phyloP scores from a whole-genome alignment of 2,113 vertebrate genomes.

The Lepidiolamprologus cunningtoni region DNA sequence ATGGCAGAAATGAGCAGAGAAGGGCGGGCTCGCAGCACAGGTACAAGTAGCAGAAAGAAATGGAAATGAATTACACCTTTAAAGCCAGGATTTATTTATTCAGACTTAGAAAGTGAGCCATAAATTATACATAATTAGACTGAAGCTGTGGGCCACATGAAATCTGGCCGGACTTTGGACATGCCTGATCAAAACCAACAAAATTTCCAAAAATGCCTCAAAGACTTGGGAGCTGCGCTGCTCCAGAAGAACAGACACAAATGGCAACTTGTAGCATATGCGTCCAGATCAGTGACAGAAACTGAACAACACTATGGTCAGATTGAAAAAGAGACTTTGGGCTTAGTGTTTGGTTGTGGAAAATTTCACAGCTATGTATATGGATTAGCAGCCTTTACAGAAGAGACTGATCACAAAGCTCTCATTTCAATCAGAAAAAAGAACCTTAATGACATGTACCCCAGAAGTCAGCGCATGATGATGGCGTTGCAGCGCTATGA shows the following conservation, averaged over 20 bases:
- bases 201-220: background rate
- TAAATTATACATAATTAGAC: too few species aligned
- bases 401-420: background rate
- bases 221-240: background rate
- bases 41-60: too few species aligned
- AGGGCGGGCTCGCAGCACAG: too few species aligned
- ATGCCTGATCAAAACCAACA: background rate
- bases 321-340: background rate
- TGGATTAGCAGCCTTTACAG: background rate
- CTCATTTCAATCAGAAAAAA: background rate
- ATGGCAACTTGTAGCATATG: background rate
- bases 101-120: too few species aligned
- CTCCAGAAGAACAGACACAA: background rate
- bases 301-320: background rate
- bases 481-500: background rate
- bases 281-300: background rate
- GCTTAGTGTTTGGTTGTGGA: background rate
- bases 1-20: too few species aligned
- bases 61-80: too few species aligned
- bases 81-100: too few species aligned
- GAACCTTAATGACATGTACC: background rate
- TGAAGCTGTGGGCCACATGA: too few species aligned
- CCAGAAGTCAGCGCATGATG: background rate
- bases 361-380: background rate
- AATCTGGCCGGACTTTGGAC: too few species aligned